A percentile compares a stretch with the other conserved stretches of the same genome.
Conservation (phyloP, 2,113 vertebrate species). For the Chloroceryle aenea region DNA sequence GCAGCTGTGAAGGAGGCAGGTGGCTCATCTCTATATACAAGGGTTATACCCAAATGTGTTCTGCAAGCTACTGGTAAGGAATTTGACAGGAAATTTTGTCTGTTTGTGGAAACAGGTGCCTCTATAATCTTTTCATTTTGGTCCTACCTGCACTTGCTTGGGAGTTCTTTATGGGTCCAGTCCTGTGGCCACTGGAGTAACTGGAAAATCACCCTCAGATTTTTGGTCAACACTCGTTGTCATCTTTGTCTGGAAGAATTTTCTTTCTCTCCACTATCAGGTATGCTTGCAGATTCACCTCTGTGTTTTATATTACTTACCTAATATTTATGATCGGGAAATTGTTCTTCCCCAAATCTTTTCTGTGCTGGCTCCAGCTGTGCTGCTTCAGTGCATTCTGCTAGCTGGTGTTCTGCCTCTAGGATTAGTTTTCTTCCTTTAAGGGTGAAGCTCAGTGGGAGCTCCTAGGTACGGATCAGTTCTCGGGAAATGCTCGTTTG, state of each 20-base stretch:
- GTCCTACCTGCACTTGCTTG: background rate
- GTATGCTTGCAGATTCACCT: background rate
- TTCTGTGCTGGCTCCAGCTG: background rate
- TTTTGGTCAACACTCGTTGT: background rate
- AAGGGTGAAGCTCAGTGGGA: background rate
- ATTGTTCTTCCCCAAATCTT: background rate
- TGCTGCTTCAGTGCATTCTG: background rate
- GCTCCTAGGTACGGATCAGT: fast-evolving
- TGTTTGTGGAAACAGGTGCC: background rate
- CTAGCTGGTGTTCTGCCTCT: background rate
- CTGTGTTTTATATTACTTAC: background rate
- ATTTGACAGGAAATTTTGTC: background rate
- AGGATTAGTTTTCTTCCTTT: background rate
- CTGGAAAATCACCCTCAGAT: background rate
- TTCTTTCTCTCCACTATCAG: background rate
- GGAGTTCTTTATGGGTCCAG: background rate
- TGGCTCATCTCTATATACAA: too few relatives aligned
- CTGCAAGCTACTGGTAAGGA: background rate
- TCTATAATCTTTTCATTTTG: background rate
- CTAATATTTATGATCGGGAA: background rate
- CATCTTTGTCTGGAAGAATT: background rate
- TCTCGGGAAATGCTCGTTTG: background rate
- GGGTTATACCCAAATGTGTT: background rate
- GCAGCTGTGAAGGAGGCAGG: background rate
- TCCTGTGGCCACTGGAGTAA: background rate